Evolutionary conservation across 1,140 invertebrate genomes (phyloP).

Genomic region (Probaryconus sp.): DNA sequence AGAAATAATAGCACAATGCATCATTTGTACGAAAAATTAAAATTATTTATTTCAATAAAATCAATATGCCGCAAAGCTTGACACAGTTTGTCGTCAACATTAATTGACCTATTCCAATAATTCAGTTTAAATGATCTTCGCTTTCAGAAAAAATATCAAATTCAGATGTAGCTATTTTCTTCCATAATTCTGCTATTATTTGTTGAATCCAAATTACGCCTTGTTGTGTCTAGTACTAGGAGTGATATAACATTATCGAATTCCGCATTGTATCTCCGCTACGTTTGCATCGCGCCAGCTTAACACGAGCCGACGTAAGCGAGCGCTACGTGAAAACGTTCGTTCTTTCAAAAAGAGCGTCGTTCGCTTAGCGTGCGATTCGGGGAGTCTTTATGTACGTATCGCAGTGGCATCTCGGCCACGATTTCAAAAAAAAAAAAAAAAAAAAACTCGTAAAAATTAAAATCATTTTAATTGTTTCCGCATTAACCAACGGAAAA

Average conservation of each 20-base stretch:
- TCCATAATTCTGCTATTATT: constrained; percentile 10
- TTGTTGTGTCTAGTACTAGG: constrained; percentile 72
- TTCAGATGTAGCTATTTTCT: too few species aligned
- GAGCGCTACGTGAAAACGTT: constrained; percentile 10
- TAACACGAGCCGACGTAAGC: constrained; percentile 60
- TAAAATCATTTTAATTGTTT: too few species aligned
- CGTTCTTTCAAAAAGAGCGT: constrained; percentile 49
- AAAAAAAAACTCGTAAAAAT: too few species aligned
- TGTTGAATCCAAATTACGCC: constrained; percentile 52
- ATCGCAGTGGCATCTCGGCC: constrained; percentile 66
- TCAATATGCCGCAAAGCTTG: too few species aligned
- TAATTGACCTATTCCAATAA: too few species aligned
- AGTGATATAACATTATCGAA: constrained; percentile 73
- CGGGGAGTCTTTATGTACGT: constrained; percentile 59
- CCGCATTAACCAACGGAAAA: too few species aligned
- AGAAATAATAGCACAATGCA: constrained; percentile 31
- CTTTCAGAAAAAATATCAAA: too few species aligned
- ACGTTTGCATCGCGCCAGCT: constrained; percentile 67
- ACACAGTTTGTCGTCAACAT: background rate
- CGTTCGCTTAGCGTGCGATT: constrained; percentile 29
- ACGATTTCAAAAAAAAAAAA: too few species aligned
- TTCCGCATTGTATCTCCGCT: constrained; percentile 64
- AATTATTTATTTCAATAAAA: too few species aligned
- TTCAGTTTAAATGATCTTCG: too few species aligned
- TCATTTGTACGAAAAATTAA: background rate